phyloP scores from a whole-genome alignment of 2,113 vertebrate species.

The Rhinogobius similis region DNA sequence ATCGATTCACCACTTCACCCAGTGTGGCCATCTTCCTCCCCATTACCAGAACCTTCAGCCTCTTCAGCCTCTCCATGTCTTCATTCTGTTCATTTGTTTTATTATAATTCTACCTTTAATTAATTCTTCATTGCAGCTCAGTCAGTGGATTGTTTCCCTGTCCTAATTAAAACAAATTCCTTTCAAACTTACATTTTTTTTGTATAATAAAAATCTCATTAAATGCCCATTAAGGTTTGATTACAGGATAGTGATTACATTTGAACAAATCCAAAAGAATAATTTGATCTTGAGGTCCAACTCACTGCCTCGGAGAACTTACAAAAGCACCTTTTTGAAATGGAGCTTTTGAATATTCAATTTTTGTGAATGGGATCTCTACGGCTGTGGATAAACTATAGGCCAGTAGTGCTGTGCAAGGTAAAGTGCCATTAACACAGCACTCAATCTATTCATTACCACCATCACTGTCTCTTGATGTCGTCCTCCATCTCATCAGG shows the following conservation, averaged over 20 bases:
- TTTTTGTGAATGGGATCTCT: background rate
- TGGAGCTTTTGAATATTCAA: background rate
- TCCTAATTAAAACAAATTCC: too few relatives aligned
- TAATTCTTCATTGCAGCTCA: too few relatives aligned
- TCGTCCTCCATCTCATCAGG: constrained; percentile 56
- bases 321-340: background rate
- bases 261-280: background rate
- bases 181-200: too few relatives aligned
- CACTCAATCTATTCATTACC: constrained; percentile 72
- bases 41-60: too few relatives aligned
- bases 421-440: constrained; percentile 67
- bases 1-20: too few relatives aligned
- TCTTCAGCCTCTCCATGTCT: too few relatives aligned
- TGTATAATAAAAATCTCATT: too few relatives aligned
- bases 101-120: too few relatives aligned
- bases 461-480: constrained; percentile 67
- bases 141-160: too few relatives aligned
- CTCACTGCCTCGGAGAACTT: background rate
- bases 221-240: too few relatives aligned
- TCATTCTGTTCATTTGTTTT: background rate
- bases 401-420: constrained; percentile 70
- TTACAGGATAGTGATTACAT: background rate
- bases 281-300: background rate
- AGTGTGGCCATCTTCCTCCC: too few relatives aligned
- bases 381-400: constrained; percentile 15